Evolutionary conservation across 2,888 invertebrate species (phyloP).

Genomic region (Drosophila parthenogenetica): DNA sequence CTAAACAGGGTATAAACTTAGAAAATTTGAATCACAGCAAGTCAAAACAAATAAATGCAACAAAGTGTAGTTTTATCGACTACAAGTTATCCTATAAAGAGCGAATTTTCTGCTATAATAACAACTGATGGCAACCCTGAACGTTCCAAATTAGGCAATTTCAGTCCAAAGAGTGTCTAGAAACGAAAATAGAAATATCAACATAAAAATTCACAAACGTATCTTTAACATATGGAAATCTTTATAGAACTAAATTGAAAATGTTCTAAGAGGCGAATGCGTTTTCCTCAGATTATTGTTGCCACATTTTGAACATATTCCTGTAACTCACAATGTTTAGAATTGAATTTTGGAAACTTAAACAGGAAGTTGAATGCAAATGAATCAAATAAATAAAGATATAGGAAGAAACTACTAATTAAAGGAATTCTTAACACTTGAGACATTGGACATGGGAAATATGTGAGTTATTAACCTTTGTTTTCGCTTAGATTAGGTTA

Average conservation of each 20-base stretch:
- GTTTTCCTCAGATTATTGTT: conserved; percentile 3
- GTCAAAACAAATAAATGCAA: conserved; percentile 10
- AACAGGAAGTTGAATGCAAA: too few relatives aligned
- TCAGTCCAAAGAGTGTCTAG: neutral
- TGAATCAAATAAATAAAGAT: too few relatives aligned
- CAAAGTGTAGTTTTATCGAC: neutral
- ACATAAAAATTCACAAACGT: neutral
- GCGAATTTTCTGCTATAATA: too few relatives aligned
- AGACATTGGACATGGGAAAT: too few relatives aligned
- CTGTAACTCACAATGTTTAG: too few relatives aligned
- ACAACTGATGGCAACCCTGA: neutral
- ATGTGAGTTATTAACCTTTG: too few relatives aligned
- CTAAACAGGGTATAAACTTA: neutral
- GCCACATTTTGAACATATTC: conserved; percentile 3
- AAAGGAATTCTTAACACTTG: too few relatives aligned
- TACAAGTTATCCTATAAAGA: neutral
- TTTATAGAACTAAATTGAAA: conserved; percentile 23
- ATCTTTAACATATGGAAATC: conserved; percentile 21
- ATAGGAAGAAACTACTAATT: too few relatives aligned
- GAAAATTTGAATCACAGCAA: neutral
- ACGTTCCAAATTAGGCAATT: neutral
- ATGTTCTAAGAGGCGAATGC: conserved; percentile 2
- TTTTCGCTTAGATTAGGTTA: too few relatives aligned
- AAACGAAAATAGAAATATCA: neutral
- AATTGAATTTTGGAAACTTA: too few relatives aligned